A percentile compares a stretch with the other conserved stretches of the same genome.
phyloP scores from a whole-genome alignment of 2,113 vertebrate species.

The Andinoacara biseriatus region DNA sequence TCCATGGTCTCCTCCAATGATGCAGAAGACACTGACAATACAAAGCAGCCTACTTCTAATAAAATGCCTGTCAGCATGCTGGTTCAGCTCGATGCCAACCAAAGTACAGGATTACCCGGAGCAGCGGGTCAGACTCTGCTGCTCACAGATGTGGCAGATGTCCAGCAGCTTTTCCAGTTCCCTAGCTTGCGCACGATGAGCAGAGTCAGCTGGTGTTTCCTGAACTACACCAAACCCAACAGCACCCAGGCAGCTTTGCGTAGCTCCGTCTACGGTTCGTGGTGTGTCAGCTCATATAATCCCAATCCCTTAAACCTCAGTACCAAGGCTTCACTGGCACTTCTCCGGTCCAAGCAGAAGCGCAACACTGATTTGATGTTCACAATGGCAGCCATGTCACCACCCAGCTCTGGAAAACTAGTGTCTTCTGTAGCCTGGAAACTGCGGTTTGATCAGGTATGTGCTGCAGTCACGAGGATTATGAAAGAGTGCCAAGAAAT shows the following conservation, averaged over 20 bases:
- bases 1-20: constrained; percentile 82
- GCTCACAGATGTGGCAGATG: constrained; percentile 86
- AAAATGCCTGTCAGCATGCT: constrained; percentile 86
- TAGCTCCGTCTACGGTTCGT: constrained; percentile 93
- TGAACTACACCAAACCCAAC: constrained; percentile 96
- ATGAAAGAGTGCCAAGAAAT: background rate
- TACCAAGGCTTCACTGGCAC: constrained; percentile 93
- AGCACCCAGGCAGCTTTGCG: constrained; percentile 81
- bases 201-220: constrained; percentile 98
- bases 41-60: constrained; percentile 69
- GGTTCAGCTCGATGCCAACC: constrained; percentile 84
- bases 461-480: background rate
- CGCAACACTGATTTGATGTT: constrained; percentile 83
- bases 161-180: constrained; percentile 91
- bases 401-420: constrained; percentile 91
- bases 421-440: constrained; percentile 98
- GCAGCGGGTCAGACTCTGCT: constrained; percentile 81
- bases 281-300: constrained; percentile 95
- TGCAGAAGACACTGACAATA: constrained; percentile 75
- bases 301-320: constrained; percentile 94
- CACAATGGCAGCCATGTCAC: constrained; percentile 88
- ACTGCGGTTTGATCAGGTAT: constrained; percentile 91
- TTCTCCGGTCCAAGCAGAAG: constrained; percentile 94
- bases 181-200: constrained; percentile 93
- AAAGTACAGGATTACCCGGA: constrained; percentile 51